Percentiles rank a stretch among this genome's conserved stretches.
Conservation (phyloP, 2,113 vertebrate genomes). For the Bothrops jararaca region DNA sequence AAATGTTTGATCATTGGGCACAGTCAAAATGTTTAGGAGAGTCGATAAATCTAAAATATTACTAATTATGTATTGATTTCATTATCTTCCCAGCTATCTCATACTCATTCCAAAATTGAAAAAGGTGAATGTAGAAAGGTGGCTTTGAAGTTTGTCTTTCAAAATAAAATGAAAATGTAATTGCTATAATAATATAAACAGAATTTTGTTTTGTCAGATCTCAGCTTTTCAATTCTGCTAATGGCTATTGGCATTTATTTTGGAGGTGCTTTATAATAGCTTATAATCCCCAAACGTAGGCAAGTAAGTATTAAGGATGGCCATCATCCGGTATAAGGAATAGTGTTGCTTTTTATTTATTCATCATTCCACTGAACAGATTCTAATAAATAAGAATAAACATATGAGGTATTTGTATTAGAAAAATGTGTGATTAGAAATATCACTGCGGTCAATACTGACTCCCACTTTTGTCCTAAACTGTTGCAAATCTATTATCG, state of each 20-base stretch:
- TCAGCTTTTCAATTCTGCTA: not conserved
- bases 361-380: no score
- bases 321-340: not conserved
- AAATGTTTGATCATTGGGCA: slow-evolving; percentile 9
- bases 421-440: no score
- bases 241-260: not conserved
- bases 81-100: not conserved
- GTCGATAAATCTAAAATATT: not conserved
- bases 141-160: not conserved
- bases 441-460: no score
- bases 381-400: no score
- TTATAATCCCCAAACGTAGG: not conserved
- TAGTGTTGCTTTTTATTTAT: not conserved
- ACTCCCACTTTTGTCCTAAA: no score
- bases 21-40: not conserved
- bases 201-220: not conserved
- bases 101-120: not conserved
- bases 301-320: not conserved
- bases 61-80: not conserved
- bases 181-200: not conserved
- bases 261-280: not conserved
- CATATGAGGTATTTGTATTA: no score
- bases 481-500: no score
- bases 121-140: not conserved
- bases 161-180: not conserved